These are phyloP conservation scores for Chitala chitala DNA, from an alignment of 2,113 vertebrate species.

Conservation along the genomic window DNA sequence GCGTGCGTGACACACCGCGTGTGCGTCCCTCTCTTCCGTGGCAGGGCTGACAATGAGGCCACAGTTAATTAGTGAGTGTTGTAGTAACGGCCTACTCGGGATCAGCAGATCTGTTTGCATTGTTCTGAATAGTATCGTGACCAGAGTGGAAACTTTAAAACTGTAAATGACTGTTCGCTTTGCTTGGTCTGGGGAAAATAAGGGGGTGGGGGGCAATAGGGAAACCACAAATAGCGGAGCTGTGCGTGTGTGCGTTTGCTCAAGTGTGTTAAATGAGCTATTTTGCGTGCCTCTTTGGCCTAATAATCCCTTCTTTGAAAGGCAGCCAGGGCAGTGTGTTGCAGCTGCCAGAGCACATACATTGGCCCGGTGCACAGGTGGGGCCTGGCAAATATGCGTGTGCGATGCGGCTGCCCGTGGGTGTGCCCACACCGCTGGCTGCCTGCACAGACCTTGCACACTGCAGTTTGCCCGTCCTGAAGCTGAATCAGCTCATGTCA, in stretches of 20 bases:
- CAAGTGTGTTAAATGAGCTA: too few relatives aligned
- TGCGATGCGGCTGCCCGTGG: slow-evolving; percentile 25
- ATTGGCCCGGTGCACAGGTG: slow-evolving; percentile 30
- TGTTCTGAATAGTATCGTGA: background rate
- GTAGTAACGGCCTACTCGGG: background rate
- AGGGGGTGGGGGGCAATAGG: too few relatives aligned
- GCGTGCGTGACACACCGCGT: background rate
- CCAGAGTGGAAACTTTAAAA: slow-evolving; percentile 29
- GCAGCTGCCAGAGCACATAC: slow-evolving; percentile 40
- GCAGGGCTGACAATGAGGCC: background rate
- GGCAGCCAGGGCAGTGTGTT: slow-evolving; percentile 46
- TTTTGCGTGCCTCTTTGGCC: slow-evolving; percentile 50
- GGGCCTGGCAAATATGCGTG: slow-evolving; percentile 10
- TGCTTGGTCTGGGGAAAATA: slow-evolving; percentile 35
- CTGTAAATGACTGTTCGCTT: slow-evolving; percentile 28
- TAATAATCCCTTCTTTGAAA: slow-evolving; percentile 45
- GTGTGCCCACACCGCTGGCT: slow-evolving; percentile 3
- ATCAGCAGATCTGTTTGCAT: background rate
- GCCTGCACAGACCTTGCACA: background rate
- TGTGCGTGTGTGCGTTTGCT: too few relatives aligned
- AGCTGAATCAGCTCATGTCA: background rate
- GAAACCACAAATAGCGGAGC: too few relatives aligned
- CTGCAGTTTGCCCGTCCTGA: background rate
- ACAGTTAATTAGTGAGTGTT: background rate
- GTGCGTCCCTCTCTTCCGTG: background rate